phyloP scores from a whole-genome alignment of 2,888 invertebrate genomes.

The Sesia bembeciformis region DNA sequence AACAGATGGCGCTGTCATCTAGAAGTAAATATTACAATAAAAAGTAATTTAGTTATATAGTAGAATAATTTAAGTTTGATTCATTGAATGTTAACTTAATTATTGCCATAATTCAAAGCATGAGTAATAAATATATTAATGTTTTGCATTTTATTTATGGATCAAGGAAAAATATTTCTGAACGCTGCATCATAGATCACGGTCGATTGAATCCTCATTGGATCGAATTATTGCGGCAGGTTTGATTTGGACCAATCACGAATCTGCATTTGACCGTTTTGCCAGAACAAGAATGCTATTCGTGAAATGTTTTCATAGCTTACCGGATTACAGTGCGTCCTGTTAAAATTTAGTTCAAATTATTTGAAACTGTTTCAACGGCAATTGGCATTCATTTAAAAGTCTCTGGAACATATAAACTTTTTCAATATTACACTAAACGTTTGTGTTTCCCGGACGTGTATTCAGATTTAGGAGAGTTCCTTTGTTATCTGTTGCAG shows the following conservation, averaged over 20 bases:
- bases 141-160: neutral
- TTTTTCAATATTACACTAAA: slow-evolving; percentile 26
- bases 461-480: slow-evolving; percentile 10
- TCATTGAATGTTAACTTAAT: no score
- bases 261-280: slow-evolving; percentile 30
- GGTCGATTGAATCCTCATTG: slow-evolving; percentile 33
- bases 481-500: slow-evolving; percentile 23
- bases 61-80: no score
- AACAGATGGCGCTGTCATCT: no score
- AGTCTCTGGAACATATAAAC: slow-evolving; percentile 21
- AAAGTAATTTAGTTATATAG: no score
- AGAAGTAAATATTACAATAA: no score
- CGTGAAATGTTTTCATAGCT: neutral
- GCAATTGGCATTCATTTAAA: slow-evolving; percentile 20
- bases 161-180: slow-evolving; percentile 7
- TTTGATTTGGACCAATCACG: slow-evolving; percentile 54
- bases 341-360: slow-evolving; percentile 30
- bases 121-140: no score
- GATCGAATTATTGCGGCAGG: slow-evolving; percentile 37
- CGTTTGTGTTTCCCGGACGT: slow-evolving; percentile 34
- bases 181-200: slow-evolving; percentile 37
- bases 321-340: slow-evolving; percentile 27
- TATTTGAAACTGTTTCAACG: slow-evolving; percentile 53
- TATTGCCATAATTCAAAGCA: no score
- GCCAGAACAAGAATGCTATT: slow-evolving; percentile 16